Conservation (phyloP, 2,888 invertebrate species). For the Notodonta dromedarius region DNA sequence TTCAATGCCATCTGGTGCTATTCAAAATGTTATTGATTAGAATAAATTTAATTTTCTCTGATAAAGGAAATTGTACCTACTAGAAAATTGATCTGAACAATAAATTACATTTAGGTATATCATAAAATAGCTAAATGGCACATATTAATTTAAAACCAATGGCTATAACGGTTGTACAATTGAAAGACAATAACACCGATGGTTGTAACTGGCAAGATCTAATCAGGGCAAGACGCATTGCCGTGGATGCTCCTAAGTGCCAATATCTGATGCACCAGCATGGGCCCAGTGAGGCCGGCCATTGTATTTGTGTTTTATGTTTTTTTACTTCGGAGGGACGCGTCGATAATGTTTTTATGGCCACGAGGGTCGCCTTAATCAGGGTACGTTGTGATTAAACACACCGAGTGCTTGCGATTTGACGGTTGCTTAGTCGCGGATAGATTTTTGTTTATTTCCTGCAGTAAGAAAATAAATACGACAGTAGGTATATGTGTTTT, state of each 20-base stretch:
- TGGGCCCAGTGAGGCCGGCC: slow-evolving; percentile 50
- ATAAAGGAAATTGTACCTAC: too few species aligned
- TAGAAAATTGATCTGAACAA: background rate
- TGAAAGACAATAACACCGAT: slow-evolving; percentile 61
- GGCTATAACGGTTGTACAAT: slow-evolving; percentile 60
- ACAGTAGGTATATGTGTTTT: too few species aligned
- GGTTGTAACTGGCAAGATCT: slow-evolving; percentile 52
- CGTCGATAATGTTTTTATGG: slow-evolving; percentile 83
- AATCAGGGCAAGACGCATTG: slow-evolving; percentile 72
- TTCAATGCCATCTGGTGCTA: too few species aligned
- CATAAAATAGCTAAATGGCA: background rate
- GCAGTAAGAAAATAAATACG: too few species aligned
- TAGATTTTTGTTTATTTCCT: background rate
- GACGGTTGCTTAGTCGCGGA: slow-evolving; percentile 26
- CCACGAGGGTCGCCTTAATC: slow-evolving; percentile 76
- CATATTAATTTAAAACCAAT: slow-evolving; percentile 34
- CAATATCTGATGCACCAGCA: slow-evolving; percentile 79
- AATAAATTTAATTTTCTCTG: too few species aligned
- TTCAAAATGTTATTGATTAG: too few species aligned
- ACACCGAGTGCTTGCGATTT: slow-evolving; percentile 62
- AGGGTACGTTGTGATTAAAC: slow-evolving; percentile 81
- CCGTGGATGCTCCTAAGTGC: slow-evolving; percentile 76
- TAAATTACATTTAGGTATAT: background rate
- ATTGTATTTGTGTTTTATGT: slow-evolving; percentile 82
- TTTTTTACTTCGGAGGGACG: slow-evolving; percentile 79